These are phyloP conservation scores for Timandra comae DNA, from an alignment of 2,888 invertebrate species.

Conservation along the genomic window DNA sequence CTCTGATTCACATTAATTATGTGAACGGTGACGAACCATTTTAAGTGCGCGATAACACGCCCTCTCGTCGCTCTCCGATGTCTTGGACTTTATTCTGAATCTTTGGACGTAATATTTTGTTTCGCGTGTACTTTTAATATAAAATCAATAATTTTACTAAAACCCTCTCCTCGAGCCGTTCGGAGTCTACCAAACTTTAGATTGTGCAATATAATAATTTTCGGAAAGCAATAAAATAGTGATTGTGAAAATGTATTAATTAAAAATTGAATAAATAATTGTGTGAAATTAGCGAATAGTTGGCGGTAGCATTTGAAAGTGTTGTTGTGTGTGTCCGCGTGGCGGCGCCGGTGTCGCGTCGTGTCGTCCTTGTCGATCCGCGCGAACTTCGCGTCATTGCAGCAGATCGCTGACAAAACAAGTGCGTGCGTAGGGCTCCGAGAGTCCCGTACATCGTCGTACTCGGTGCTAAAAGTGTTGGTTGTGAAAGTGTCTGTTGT, in stretches of 20 bases:
- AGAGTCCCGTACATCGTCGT: conserved; percentile 30
- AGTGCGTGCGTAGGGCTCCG: conserved; percentile 35
- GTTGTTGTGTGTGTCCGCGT: conserved; percentile 28
- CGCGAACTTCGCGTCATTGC: conserved; percentile 56
- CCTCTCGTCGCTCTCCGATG: conserved; percentile 35
- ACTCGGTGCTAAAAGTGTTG: too few species aligned
- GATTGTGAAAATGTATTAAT: conserved; percentile 1
- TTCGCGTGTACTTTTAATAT: conserved; percentile 37
- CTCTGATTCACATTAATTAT: conserved; percentile 69
- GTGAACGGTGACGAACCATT: conserved; percentile 69
- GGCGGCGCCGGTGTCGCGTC: conserved; percentile 41
- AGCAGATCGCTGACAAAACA: conserved; percentile 52
- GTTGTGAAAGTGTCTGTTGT: conserved; percentile 45
- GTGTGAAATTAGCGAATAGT: conserved; percentile 18
- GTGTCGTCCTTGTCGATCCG: conserved; percentile 50
- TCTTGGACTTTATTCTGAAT: conserved; percentile 27
- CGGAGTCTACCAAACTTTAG: too few species aligned
- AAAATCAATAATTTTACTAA: conserved; percentile 56
- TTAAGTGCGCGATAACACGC: conserved; percentile 67
- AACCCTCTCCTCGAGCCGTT: background rate
- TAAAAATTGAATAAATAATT: conserved; percentile 6
- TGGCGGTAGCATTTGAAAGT: conserved; percentile 59
- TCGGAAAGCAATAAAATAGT: conserved; percentile 1
- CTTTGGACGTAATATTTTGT: conserved; percentile 25
- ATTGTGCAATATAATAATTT: background rate